These are phyloP conservation scores for Oceanites oceanicus DNA, from an alignment of 2,113 vertebrate species.

Conservation along the genomic window DNA sequence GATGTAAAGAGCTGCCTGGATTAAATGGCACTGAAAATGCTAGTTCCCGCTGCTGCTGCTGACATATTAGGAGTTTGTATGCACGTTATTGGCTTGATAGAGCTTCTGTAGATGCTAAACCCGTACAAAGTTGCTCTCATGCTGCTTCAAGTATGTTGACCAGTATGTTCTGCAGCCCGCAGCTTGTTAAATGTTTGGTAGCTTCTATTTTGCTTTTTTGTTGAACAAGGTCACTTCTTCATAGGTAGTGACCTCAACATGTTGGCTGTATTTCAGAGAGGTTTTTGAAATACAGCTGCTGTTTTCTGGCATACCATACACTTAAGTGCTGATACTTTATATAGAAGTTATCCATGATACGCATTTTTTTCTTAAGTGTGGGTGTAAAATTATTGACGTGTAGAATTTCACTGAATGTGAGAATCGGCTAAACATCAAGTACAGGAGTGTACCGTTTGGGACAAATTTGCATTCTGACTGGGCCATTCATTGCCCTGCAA, in stretches of 20 bases:
- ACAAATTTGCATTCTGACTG: background rate
- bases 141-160: background rate
- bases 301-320: background rate
- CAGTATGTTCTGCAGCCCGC: background rate
- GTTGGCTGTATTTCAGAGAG: background rate
- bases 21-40: background rate
- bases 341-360: background rate
- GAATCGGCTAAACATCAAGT: background rate
- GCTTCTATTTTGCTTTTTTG: background rate
- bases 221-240: background rate
- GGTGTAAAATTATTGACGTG: background rate
- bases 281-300: background rate
- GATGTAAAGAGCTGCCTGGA: background rate
- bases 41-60: background rate
- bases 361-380: background rate
- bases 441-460: background rate
- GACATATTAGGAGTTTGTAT: background rate
- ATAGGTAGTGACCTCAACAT: background rate
- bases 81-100: background rate
- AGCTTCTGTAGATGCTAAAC: background rate
- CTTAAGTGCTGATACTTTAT: background rate
- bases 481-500: background rate
- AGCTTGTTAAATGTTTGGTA: background rate
- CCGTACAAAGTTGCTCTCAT: background rate
- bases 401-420: background rate